Conservation (phyloP, 2,888 invertebrate genomes). For the Helleia helle region DNA sequence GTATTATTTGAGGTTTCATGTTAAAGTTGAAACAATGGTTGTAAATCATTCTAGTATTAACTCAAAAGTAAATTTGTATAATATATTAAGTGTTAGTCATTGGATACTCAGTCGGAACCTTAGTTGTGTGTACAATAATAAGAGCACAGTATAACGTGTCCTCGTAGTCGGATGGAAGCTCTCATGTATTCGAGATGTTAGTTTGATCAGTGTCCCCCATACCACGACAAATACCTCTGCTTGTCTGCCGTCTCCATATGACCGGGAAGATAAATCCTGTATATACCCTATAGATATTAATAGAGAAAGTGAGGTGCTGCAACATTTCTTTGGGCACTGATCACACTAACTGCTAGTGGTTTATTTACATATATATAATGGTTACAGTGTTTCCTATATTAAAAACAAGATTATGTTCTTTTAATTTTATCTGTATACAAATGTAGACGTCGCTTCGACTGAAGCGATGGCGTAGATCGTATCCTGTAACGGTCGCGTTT, state of each 20-base stretch:
- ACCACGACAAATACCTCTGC: slow-evolving; percentile 1
- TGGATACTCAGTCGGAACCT: neutral
- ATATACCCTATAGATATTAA: slow-evolving; percentile 14
- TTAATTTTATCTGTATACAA: slow-evolving; percentile 21
- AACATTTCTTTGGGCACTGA: slow-evolving; percentile 22
- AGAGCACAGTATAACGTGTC: slow-evolving; percentile 20
- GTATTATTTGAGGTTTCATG: too few species aligned
- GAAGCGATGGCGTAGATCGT: slow-evolving; percentile 23
- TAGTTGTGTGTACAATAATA: slow-evolving; percentile 17
- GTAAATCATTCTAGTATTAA: too few species aligned
- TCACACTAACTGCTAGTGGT: slow-evolving; percentile 38
- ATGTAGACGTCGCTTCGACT: slow-evolving; percentile 11
- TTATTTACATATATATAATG: slow-evolving; percentile 40
- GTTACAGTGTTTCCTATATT: slow-evolving; percentile 44
- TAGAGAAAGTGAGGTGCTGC: slow-evolving; percentile 18
- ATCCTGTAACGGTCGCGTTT: slow-evolving; percentile 34
- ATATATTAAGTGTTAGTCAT: too few species aligned
- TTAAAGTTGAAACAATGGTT: too few species aligned
- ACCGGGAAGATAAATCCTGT: slow-evolving; percentile 10
- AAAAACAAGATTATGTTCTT: slow-evolving; percentile 43
- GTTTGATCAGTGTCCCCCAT: slow-evolving; percentile 37
- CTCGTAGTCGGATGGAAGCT: slow-evolving; percentile 33
- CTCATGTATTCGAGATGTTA: slow-evolving; percentile 43
- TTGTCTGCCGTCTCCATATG: slow-evolving; percentile 19
- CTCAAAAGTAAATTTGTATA: too few species aligned